These are phyloP conservation scores for Embiotoca jacksoni DNA, from an alignment of 2,113 vertebrate species.

Conservation along the genomic window DNA sequence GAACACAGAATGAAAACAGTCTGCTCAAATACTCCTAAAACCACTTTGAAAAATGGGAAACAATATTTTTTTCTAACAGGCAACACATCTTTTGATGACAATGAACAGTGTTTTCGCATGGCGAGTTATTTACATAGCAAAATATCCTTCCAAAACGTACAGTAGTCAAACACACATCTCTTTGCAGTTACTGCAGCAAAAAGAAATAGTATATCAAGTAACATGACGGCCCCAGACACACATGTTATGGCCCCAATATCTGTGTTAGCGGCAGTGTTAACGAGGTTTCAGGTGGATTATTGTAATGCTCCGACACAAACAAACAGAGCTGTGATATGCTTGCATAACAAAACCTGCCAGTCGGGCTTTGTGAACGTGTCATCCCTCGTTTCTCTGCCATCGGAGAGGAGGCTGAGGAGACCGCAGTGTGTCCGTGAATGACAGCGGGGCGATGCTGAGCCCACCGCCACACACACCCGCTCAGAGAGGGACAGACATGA, in stretches of 20 bases:
- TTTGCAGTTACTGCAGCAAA: background rate
- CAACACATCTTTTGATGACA: no score
- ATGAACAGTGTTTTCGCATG: no score
- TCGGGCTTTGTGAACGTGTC: conserved; percentile 42
- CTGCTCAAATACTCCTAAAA: no score
- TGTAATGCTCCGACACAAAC: background rate
- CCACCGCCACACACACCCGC: background rate
- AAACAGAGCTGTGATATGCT: conserved; percentile 1
- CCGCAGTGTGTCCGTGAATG: conserved; percentile 10
- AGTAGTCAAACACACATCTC: no score
- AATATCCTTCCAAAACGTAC: no score
- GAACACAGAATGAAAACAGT: no score
- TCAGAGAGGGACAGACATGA: conserved; percentile 17
- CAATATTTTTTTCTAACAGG: no score
- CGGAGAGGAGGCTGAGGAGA: conserved; percentile 28
- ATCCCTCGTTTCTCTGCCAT: conserved; percentile 37
- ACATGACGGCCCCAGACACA: background rate
- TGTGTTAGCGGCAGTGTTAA: background rate
- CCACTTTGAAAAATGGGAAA: no score
- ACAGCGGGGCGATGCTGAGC: conserved; percentile 16
- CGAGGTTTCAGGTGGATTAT: background rate
- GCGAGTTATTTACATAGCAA: no score
- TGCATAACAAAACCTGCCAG: conserved; percentile 54
- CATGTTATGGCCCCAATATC: background rate
- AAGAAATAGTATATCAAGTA: background rate